Conservation (phyloP, 2,888 invertebrate species). For the Eudasyphora cyanicolor region DNA sequence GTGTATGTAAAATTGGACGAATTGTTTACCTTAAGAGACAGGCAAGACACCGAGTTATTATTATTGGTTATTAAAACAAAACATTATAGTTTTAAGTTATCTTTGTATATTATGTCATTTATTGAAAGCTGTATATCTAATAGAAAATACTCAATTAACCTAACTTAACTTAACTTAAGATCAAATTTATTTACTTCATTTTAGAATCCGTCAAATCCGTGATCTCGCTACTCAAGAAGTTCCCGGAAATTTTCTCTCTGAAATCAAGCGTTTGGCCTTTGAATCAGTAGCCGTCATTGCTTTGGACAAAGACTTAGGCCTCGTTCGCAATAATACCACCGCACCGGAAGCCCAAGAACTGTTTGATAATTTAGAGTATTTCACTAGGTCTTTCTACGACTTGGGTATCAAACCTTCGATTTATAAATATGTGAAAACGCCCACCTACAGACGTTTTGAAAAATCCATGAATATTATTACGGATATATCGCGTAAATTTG, state of each 20-base stretch:
- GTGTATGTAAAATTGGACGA: no score
- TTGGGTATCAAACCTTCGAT: conserved; percentile 76
- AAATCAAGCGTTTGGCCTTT: conserved; percentile 82
- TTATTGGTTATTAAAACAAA: no score
- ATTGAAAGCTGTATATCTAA: no score
- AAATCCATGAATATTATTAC: conserved; percentile 74
- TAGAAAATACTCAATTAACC: no score
- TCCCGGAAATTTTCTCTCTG: conserved; percentile 80
- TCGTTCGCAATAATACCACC: conserved; percentile 65
- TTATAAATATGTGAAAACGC: conserved; percentile 74
- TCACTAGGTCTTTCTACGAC: conserved; percentile 64
- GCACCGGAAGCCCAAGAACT: conserved; percentile 65
- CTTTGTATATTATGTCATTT: no score
- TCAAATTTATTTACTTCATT: no score
- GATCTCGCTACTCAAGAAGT: conserved; percentile 75
- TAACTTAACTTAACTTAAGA: no score
- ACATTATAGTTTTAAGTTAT: no score
- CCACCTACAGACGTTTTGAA: conserved; percentile 73
- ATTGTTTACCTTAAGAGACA: no score
- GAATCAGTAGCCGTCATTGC: conserved; percentile 81
- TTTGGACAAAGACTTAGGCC: conserved; percentile 75
- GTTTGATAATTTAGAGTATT: conserved; percentile 66
- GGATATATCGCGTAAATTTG: conserved; percentile 75
- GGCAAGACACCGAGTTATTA: no score
- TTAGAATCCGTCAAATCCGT: conserved; percentile 73